phyloP scores from a whole-genome alignment of 1,140 invertebrate genomes.

The Polypedilum pembai region DNA sequence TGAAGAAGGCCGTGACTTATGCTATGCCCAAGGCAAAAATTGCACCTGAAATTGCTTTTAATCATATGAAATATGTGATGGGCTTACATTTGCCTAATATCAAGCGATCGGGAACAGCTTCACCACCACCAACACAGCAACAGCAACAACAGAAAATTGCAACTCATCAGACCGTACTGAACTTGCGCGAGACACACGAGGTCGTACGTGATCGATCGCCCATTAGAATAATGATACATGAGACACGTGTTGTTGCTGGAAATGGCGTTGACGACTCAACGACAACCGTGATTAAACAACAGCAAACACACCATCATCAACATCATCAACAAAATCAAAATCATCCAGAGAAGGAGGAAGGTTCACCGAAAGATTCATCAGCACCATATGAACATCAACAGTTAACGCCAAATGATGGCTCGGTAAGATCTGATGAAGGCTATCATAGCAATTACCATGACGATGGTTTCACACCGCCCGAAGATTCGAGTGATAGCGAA shows the following conservation, averaged over 20 bases:
- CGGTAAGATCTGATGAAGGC: conserved; percentile 75
- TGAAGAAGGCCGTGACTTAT: conserved; percentile 45
- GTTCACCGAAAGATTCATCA: conserved; percentile 38
- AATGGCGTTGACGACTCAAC: conserved; percentile 33
- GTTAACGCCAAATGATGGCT: conserved; percentile 68
- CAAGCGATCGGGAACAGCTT: conserved; percentile 38
- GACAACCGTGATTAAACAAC: not conserved
- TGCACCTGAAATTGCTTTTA: conserved; percentile 52
- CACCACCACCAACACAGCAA: conserved; percentile 39
- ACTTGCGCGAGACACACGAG: conserved; percentile 35
- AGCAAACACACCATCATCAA: too few species aligned
- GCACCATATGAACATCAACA: conserved; percentile 52
- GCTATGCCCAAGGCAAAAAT: conserved; percentile 49
- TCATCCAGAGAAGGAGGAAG: conserved; percentile 29
- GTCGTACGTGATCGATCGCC: conserved; percentile 42
- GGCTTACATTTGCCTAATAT: conserved; percentile 47
- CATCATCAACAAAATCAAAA: too few species aligned
- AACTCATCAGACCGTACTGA: conserved; percentile 33
- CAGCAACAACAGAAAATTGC: conserved; percentile 36
- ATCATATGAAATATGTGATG: conserved; percentile 55
- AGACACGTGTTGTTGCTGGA: not conserved
- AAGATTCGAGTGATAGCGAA: conserved; percentile 83
- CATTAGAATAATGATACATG: conserved; percentile 32
- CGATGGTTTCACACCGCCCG: conserved; percentile 77
- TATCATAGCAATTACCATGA: conserved; percentile 89